Conservation (phyloP, 1,140 invertebrate genomes). For the Neuroterus valhalla region DNA sequence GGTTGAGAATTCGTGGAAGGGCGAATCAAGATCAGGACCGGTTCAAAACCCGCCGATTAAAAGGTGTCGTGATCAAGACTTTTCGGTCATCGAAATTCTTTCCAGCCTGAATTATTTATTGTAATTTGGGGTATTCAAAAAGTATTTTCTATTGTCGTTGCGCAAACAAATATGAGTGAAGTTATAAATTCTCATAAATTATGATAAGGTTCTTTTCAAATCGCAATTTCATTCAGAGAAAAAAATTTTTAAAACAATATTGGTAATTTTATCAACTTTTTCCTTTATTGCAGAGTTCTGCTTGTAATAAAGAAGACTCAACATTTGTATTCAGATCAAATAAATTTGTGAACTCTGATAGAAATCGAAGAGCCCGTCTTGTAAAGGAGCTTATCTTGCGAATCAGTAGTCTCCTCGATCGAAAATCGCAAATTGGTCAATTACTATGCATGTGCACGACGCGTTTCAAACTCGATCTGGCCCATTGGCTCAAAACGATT, state of each 20-base stretch:
- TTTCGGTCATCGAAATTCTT: too few relatives aligned
- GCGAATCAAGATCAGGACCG: conserved; percentile 3
- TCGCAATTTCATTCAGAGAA: too few relatives aligned
- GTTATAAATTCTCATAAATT: too few relatives aligned
- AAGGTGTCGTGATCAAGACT: conserved; percentile 27
- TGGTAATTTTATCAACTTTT: neutral
- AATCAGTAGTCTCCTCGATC: conserved; percentile 36
- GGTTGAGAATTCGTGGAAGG: neutral
- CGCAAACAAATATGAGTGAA: too few relatives aligned
- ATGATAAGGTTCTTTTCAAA: too few relatives aligned
- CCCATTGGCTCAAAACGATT: conserved; percentile 9
- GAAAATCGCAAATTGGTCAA: conserved; percentile 55
- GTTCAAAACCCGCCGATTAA: conserved; percentile 5
- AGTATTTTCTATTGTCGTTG: too few relatives aligned
- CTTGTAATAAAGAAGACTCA: neutral
- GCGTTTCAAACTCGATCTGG: conserved; percentile 22
- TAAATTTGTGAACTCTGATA: conserved; percentile 26
- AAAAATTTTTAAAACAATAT: neutral
- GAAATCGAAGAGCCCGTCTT: conserved; percentile 15
- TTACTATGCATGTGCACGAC: conserved; percentile 44
- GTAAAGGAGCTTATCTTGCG: conserved; percentile 30
- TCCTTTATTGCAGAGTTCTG: neutral
- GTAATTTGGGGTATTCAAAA: too few relatives aligned
- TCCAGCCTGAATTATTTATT: too few relatives aligned
- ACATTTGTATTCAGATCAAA: conserved; percentile 27